Percentiles rank a stretch among this genome's conserved stretches.
phyloP scores from a whole-genome alignment of 2,113 vertebrate genomes.

The Recurvirostra avosetta region DNA sequence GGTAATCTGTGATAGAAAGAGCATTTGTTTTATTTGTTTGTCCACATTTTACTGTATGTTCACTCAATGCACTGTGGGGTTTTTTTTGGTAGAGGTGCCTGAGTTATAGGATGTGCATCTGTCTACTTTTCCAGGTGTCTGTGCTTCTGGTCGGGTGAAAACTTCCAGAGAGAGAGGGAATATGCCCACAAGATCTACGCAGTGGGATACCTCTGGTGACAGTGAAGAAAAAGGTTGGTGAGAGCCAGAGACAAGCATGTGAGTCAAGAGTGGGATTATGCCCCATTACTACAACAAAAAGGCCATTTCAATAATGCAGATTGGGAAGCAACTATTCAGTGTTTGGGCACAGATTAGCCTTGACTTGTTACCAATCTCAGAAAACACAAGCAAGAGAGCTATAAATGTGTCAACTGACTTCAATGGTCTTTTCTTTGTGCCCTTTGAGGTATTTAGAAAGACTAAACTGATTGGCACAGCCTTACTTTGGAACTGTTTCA shows the following conservation, averaged over 20 bases:
- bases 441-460: neutral
- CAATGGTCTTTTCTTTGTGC: neutral
- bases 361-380: neutral
- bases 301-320: neutral
- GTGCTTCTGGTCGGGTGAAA: neutral
- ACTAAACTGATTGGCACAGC: neutral
- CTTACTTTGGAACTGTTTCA: neutral
- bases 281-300: neutral
- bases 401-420: neutral
- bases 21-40: neutral
- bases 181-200: neutral
- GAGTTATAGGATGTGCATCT: neutral
- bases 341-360: neutral
- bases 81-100: neutral
- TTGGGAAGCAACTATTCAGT: neutral
- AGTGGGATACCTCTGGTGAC: neutral
- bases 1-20: neutral
- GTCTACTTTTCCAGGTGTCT: neutral
- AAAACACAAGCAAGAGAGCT: neutral
- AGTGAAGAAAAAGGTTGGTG: neutral
- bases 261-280: neutral
- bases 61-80: fast-evolving
- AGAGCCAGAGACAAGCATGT: neutral
- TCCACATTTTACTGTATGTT: neutral
- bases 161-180: neutral